Percentiles rank a stretch among this genome's conserved stretches.
Conservation (phyloP, 2,888 invertebrate species). For the Nemoura dubitans region DNA sequence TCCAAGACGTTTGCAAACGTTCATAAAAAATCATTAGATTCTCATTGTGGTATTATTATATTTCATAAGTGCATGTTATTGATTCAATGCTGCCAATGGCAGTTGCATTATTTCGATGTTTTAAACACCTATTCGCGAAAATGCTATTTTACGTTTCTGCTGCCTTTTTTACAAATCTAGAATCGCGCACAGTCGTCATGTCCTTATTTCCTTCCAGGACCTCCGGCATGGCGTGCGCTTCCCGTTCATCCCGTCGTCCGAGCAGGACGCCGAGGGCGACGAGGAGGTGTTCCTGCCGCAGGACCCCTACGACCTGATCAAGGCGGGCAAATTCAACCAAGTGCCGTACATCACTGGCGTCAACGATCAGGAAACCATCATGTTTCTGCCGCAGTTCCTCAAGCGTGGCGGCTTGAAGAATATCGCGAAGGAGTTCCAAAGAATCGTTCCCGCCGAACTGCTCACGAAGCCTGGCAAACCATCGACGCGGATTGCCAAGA, state of each 20-base stretch:
- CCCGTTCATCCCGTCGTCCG: conserved; percentile 64
- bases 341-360: conserved; percentile 65
- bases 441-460: conserved; percentile 58
- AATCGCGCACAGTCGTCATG: no score
- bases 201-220: no score
- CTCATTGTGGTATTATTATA: no score
- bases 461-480: neutral
- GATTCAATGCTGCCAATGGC: no score
- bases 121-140: no score
- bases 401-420: neutral
- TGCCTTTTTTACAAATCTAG: no score
- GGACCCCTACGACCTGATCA: conserved; percentile 59
- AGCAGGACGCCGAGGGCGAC: conserved; percentile 59
- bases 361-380: conserved; percentile 59
- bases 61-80: no score
- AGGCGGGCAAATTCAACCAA: conserved; percentile 61
- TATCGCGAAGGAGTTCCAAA: conserved; percentile 15
- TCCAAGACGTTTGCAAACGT: no score
- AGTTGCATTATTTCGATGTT: no score
- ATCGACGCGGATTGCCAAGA: conserved; percentile 58
- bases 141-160: no score
- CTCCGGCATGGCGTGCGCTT: conserved; percentile 2
- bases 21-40: no score
- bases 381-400: conserved; percentile 27
- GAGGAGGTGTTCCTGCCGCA: conserved; percentile 63